Conservation (phyloP, 2,888 invertebrate species). For the Alloplasta piceator region DNA sequence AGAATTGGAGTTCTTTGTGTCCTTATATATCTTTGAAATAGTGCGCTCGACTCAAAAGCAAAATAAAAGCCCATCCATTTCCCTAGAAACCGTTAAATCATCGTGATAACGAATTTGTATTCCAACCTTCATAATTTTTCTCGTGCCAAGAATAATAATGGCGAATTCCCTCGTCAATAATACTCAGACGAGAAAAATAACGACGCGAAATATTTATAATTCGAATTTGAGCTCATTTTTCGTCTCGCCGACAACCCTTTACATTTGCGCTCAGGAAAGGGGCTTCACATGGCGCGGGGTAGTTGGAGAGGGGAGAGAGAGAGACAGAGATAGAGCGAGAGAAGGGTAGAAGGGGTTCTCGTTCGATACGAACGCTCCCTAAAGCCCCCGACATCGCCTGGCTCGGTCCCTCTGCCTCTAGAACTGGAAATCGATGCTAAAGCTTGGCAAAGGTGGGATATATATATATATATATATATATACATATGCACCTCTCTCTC, state of each 20-base stretch:
- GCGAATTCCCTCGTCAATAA: conserved; percentile 1
- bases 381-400: conserved; percentile 66
- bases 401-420: conserved; percentile 71
- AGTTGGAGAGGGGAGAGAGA: neutral
- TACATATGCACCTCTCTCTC: conserved; percentile 6
- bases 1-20: no score
- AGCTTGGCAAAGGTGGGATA: conserved; percentile 72
- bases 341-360: conserved; percentile 27
- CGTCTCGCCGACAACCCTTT: conserved; percentile 32
- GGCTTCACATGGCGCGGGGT: no score
- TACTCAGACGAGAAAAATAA: neutral
- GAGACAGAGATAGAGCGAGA: neutral
- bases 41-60: no score
- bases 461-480: no score
- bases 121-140: no score
- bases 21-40: no score
- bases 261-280: conserved; percentile 21
- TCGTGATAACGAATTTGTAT: no score
- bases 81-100: no score
- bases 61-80: no score
- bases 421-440: conserved; percentile 81
- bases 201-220: conserved; percentile 34
- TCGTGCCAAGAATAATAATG: no score
- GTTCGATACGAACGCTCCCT: conserved; percentile 61
- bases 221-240: conserved; percentile 47